phyloP scores from a whole-genome alignment of 2,888 invertebrate species.

The Trichopria drosophilae region DNA sequence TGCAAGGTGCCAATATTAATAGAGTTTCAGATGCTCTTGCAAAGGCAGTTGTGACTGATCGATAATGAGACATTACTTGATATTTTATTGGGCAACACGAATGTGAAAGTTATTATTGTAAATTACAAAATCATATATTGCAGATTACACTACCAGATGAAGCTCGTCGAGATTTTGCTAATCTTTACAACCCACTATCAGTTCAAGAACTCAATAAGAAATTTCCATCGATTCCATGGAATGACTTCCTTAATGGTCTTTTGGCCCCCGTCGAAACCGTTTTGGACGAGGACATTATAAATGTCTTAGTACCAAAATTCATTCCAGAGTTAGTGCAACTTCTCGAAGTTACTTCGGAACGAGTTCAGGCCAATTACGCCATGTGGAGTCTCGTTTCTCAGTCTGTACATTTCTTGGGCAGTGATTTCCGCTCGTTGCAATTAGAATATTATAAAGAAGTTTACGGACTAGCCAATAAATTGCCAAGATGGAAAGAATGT shows the following conservation, averaged over 20 bases:
- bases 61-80: too few relatives aligned
- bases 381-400: slow-evolving; percentile 60
- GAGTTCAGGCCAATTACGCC: slow-evolving; percentile 62
- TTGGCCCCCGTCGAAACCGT: slow-evolving; percentile 68
- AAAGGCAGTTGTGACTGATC: too few relatives aligned
- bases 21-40: too few relatives aligned
- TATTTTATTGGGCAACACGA: too few relatives aligned
- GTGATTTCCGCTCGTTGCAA: slow-evolving; percentile 49
- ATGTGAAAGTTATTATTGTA: too few relatives aligned
- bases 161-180: slow-evolving; percentile 82
- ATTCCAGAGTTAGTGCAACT: slow-evolving; percentile 4
- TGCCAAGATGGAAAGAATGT: slow-evolving; percentile 77
- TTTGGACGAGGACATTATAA: slow-evolving; percentile 70
- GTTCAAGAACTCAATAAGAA: slow-evolving; percentile 71
- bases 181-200: slow-evolving; percentile 84
- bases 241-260: slow-evolving; percentile 77
- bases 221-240: slow-evolving; percentile 78
- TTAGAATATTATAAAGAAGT: slow-evolving; percentile 60
- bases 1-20: too few relatives aligned
- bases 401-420: slow-evolving; percentile 49
- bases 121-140: too few relatives aligned
- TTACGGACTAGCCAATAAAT: slow-evolving; percentile 51
- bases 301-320: slow-evolving; percentile 74
- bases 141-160: slow-evolving; percentile 66
- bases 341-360: slow-evolving; percentile 33